Evolutionary conservation across 2,113 vertebrate genomes (phyloP).

Genomic region (Apistogramma diplotaenia): DNA sequence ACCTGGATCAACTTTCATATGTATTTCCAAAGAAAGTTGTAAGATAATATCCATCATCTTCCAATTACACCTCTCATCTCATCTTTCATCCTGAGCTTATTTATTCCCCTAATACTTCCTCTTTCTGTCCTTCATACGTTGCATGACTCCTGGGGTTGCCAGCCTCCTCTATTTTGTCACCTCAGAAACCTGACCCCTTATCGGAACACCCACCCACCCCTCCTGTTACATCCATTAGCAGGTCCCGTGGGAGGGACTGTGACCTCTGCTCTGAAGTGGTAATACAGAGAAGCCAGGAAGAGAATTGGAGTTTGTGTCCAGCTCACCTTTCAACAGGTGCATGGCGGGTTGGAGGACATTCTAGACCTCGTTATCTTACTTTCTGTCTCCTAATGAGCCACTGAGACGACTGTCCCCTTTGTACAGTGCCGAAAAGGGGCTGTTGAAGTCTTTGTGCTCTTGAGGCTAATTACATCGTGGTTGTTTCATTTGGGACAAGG

Average conservation of each 20-base stretch:
- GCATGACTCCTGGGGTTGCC: neutral
- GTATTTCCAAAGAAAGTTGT: neutral
- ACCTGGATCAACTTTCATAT: conserved; percentile 9
- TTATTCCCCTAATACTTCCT: neutral
- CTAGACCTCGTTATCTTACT: conserved; percentile 72
- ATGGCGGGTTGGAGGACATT: conserved; percentile 52
- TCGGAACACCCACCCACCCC: neutral
- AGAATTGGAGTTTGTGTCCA: neutral
- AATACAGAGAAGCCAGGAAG: conserved; percentile 9
- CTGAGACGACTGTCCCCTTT: conserved; percentile 49
- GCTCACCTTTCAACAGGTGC: conserved; percentile 76
- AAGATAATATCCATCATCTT: conserved; percentile 9
- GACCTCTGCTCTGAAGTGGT: conserved; percentile 41
- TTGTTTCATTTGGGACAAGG: conserved; percentile 70
- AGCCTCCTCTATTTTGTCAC: neutral
- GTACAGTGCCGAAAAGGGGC: conserved; percentile 13
- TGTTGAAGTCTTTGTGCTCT: conserved; percentile 64
- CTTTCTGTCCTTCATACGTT: neutral
- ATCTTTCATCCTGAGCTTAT: conserved; percentile 3
- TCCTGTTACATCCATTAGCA: conserved; percentile 62
- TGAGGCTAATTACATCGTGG: conserved; percentile 74
- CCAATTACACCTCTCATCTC: conserved; percentile 16
- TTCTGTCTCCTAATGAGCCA: conserved; percentile 78
- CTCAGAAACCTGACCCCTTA: conserved; percentile 10
- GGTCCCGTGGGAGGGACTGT: conserved; percentile 31